These are phyloP conservation scores for Lobophora halterata DNA, from an alignment of 2,888 invertebrate genomes.

Conservation along the genomic window DNA sequence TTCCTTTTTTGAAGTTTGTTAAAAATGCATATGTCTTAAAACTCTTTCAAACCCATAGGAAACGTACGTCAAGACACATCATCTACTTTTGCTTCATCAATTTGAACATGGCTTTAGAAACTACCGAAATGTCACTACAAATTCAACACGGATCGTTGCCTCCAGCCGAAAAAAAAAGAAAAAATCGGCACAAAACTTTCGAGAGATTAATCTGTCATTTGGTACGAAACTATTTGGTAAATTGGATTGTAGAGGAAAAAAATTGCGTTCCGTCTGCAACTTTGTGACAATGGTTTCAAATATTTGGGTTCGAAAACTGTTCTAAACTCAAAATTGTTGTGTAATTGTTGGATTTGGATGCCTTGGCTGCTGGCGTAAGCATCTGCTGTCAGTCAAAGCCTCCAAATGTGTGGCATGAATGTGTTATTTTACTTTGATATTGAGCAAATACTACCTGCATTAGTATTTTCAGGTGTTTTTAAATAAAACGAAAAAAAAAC, in stretches of 20 bases:
- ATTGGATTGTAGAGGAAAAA: conserved; percentile 41
- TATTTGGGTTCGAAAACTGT: conserved; percentile 17
- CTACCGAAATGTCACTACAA: conserved; percentile 72
- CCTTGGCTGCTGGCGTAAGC: conserved; percentile 6
- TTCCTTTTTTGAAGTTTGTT: too few species aligned
- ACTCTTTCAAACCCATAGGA: conserved; percentile 11
- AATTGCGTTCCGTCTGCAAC: conserved; percentile 30
- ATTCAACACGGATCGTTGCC: conserved; percentile 65
- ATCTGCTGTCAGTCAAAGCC: too few species aligned
- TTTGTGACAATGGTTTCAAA: conserved; percentile 24
- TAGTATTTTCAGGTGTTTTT: neutral
- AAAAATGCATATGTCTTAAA: too few species aligned
- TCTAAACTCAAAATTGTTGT: too few species aligned
- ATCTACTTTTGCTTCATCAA: conserved; percentile 15
- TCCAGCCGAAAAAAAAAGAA: conserved; percentile 52
- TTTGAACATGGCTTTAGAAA: conserved; percentile 52
- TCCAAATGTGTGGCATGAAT: conserved; percentile 11
- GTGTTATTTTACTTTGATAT: conserved; percentile 9
- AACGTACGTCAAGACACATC: conserved; percentile 24
- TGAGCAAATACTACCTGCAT: conserved; percentile 1
- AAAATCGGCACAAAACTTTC: conserved; percentile 55
- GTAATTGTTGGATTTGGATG: conserved; percentile 12
- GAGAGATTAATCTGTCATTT: conserved; percentile 78
- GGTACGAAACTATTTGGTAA: conserved; percentile 60
- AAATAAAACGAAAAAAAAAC: too few species aligned